Percentiles rank a stretch among this genome's conserved stretches.
Evolutionary conservation across 2,797 vertebrate species (phyloP).

Genomic region (Mycteria americana): DNA sequence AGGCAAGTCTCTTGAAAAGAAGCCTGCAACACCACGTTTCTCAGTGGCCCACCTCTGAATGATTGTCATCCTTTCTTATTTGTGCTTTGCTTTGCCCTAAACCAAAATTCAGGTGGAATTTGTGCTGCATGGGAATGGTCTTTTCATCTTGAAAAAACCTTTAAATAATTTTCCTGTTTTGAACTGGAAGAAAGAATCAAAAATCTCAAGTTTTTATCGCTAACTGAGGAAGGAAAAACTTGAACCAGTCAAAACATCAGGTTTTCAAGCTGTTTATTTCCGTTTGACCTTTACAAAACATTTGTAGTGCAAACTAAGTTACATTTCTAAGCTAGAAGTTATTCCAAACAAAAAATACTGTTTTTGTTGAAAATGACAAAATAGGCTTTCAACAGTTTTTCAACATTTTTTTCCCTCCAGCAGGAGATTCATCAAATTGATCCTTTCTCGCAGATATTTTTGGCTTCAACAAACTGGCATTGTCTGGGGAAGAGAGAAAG

Average conservation of each 20-base stretch:
- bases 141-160: background rate
- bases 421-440: background rate
- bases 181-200: background rate
- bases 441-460: background rate
- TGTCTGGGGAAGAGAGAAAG: background rate
- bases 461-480: background rate
- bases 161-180: background rate
- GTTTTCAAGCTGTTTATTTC: constrained; percentile 35
- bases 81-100: background rate
- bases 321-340: background rate
- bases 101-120: background rate
- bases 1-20: background rate
- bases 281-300: constrained; percentile 39
- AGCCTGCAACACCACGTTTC: background rate
- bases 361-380: background rate
- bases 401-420: background rate
- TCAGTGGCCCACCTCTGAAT: background rate
- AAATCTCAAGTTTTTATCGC: background rate
- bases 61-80: background rate
- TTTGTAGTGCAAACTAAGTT: background rate
- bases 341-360: background rate
- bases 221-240: background rate
- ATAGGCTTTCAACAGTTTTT: background rate
- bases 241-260: background rate
- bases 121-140: background rate